A percentile compares a stretch with the other conserved stretches of the same genome.
Evolutionary conservation across 2,888 invertebrate genomes (phyloP).

Genomic region (Tipula helvola): DNA sequence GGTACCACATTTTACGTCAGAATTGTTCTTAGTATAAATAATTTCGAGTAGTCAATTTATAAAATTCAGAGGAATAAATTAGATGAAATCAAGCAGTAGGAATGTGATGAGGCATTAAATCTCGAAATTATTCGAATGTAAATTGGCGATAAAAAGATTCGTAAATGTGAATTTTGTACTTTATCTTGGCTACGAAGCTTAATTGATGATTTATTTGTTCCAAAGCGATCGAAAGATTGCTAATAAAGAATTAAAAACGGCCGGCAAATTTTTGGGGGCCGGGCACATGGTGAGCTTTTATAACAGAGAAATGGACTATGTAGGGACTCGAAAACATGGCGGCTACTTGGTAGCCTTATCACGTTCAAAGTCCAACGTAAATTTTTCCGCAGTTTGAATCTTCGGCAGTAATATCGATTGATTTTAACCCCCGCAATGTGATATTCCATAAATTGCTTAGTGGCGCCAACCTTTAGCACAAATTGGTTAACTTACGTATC

Average conservation of each 20-base stretch:
- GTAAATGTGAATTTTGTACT: slow-evolving; percentile 30
- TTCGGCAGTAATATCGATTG: slow-evolving; percentile 58
- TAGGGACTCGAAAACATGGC: neutral
- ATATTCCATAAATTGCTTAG: slow-evolving; percentile 71
- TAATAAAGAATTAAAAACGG: neutral
- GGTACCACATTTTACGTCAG: slow-evolving; percentile 83
- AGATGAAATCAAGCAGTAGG: slow-evolving; percentile 39
- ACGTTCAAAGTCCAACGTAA: slow-evolving; percentile 46
- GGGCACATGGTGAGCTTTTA: neutral
- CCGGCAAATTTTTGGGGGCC: neutral
- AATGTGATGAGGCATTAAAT: slow-evolving; percentile 41
- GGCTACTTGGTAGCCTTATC: neutral
- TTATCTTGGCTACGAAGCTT: slow-evolving; percentile 35
- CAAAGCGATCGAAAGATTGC: neutral
- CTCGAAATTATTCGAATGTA: slow-evolving; percentile 31
- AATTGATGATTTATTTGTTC: neutral
- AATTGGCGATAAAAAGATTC: slow-evolving; percentile 30
- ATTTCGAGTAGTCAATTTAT: slow-evolving; percentile 37
- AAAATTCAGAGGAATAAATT: slow-evolving; percentile 41
- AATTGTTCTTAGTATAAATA: slow-evolving; percentile 59
- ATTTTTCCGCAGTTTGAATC: slow-evolving; percentile 59
- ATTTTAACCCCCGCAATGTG: slow-evolving; percentile 79
- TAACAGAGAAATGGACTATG: neutral
- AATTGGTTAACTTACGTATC: slow-evolving; percentile 79
- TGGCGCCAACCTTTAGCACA: slow-evolving; percentile 60